Evolutionary conservation across 1,140 invertebrate species (phyloP).

Genomic region (Drosophila sechellia): DNA sequence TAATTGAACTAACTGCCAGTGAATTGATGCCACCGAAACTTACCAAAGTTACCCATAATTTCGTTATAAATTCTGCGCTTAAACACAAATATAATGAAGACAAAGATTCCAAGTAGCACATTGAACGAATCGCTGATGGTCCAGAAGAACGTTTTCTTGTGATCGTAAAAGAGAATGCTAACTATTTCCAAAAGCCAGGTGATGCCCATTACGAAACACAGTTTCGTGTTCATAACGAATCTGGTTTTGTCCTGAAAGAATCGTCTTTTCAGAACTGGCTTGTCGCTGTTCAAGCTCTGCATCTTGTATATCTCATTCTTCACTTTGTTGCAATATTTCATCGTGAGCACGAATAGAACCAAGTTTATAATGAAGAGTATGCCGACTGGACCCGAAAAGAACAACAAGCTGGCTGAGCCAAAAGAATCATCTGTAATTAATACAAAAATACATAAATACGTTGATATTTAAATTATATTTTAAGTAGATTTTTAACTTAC

Average conservation of each 20-base stretch:
- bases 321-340: slow-evolving; percentile 88
- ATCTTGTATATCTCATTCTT: slow-evolving; percentile 89
- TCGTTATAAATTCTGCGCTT: slow-evolving; percentile 87
- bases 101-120: slow-evolving; percentile 87
- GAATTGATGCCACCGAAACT: neutral
- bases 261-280: slow-evolving; percentile 84
- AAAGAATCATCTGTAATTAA: slow-evolving; percentile 66
- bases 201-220: slow-evolving; percentile 91
- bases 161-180: slow-evolving; percentile 85
- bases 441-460: neutral
- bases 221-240: slow-evolving; percentile 89
- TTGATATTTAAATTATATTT: neutral
- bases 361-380: slow-evolving; percentile 88
- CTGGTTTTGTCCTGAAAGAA: slow-evolving; percentile 88
- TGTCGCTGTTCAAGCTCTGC: slow-evolving; percentile 85
- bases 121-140: slow-evolving; percentile 87
- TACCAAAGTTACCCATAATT: slow-evolving; percentile 85
- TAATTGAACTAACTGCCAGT: neutral
- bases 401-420: slow-evolving; percentile 85
- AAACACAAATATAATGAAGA: slow-evolving; percentile 88
- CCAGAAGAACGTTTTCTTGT: slow-evolving; percentile 85
- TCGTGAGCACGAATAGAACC: slow-evolving; percentile 88
- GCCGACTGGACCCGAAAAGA: slow-evolving; percentile 88
- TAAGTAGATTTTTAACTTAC: slow-evolving; percentile 66
- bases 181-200: slow-evolving; percentile 89